Evolutionary conservation across 2,797 vertebrate species (phyloP).

Genomic region (Eleutherodactylus coqui): DNA sequence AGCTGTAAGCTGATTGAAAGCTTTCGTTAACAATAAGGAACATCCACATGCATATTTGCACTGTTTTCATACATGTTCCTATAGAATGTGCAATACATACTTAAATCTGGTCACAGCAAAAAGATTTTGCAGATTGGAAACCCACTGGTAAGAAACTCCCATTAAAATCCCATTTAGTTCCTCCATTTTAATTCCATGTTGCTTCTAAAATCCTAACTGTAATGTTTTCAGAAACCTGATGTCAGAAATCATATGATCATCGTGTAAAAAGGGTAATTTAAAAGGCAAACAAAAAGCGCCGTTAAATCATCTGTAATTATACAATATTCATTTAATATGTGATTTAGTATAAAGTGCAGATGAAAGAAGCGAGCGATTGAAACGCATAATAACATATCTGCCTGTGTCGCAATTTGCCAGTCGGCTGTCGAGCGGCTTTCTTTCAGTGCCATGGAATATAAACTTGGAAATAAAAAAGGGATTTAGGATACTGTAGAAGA

Average conservation of each 20-base stretch:
- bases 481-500: conserved; percentile 37
- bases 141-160: not conserved
- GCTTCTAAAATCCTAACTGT: not conserved
- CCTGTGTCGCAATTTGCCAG: conserved; percentile 13
- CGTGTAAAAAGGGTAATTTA: not conserved
- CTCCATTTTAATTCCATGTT: not conserved
- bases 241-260: not conserved
- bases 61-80: too few relatives aligned
- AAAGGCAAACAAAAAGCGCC: not conserved
- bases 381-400: conserved; percentile 33
- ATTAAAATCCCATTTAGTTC: not conserved
- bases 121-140: not conserved
- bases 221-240: conserved; percentile 26
- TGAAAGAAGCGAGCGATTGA: conserved; percentile 17
- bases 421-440: not conserved
- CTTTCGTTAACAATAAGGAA: too few relatives aligned
- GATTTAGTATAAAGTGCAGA: not conserved
- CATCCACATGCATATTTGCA: too few relatives aligned
- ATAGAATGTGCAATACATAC: too few relatives aligned
- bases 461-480: conserved; percentile 34
- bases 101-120: too few relatives aligned
- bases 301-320: conserved; percentile 20
- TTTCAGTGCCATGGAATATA: conserved; percentile 26
- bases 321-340: conserved; percentile 17
- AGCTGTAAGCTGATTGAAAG: too few relatives aligned